Evolutionary conservation across 2,797 vertebrate species (phyloP).

Genomic region (Erethizon dorsatum): DNA sequence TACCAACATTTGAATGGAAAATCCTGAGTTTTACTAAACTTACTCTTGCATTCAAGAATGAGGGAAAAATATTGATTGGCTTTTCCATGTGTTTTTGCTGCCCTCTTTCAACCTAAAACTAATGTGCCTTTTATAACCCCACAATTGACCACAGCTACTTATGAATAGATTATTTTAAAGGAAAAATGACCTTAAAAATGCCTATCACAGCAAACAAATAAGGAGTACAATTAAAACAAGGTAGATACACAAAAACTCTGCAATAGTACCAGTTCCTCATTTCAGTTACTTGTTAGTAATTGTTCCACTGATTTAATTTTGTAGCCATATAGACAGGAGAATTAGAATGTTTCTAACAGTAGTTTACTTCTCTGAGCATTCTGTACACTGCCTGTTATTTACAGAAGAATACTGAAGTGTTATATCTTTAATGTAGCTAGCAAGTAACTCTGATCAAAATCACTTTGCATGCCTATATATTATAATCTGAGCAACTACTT

Average conservation of each 20-base stretch:
- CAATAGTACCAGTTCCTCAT: not conserved
- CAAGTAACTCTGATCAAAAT: not conserved
- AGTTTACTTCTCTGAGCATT: not conserved
- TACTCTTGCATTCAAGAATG: slow-evolving; percentile 16
- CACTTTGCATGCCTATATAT: not conserved
- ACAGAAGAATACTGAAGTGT: not conserved
- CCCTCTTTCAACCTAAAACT: not conserved
- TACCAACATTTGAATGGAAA: slow-evolving; percentile 50
- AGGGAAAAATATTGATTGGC: not conserved
- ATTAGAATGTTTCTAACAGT: not conserved
- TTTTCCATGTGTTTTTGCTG: not conserved
- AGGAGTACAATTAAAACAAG: not conserved
- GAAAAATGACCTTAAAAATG: not conserved
- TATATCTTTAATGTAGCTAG: not conserved
- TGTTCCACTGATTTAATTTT: not conserved
- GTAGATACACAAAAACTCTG: not conserved
- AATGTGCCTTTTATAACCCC: not conserved
- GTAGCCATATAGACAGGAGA: not conserved
- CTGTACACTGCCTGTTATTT: not conserved
- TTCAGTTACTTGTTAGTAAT: not conserved
- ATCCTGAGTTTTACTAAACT: not conserved
- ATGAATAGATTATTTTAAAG: slow-evolving; percentile 23
- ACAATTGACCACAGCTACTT: slow-evolving; percentile 11
- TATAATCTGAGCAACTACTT: no score
- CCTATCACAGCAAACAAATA: not conserved